Conservation (phyloP, 2,113 vertebrate genomes). For the Nothobranchius furzeri region DNA sequence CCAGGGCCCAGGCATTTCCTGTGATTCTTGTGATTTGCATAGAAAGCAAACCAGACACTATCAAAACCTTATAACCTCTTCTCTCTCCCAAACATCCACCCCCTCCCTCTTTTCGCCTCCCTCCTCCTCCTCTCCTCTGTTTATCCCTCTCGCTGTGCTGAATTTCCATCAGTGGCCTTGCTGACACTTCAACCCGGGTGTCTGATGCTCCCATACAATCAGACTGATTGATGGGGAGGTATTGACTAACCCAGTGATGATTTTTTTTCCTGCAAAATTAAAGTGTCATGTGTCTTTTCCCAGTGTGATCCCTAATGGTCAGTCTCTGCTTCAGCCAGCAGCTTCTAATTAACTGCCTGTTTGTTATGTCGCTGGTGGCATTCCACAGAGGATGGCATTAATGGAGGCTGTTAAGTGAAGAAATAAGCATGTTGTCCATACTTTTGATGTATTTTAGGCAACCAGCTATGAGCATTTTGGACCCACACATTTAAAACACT, state of each 20-base stretch:
- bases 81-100: conserved; percentile 17
- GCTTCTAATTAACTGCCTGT: conserved; percentile 51
- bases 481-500: neutral
- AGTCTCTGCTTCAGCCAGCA: conserved; percentile 40
- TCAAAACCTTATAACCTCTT: conserved; percentile 49
- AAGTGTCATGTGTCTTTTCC: conserved; percentile 10
- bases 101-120: conserved; percentile 22
- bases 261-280: conserved; percentile 2
- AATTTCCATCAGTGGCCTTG: conserved; percentile 59
- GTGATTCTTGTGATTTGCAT: conserved; percentile 82
- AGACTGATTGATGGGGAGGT: conserved; percentile 24
- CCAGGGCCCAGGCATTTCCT: conserved; percentile 78
- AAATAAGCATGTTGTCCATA: conserved; percentile 34
- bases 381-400: conserved; percentile 40
- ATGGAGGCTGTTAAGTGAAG: conserved; percentile 58
- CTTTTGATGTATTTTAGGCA: neutral
- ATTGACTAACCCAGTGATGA: conserved; percentile 21
- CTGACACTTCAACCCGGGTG: conserved; percentile 34
- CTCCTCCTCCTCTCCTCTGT: neutral
- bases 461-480: neutral
- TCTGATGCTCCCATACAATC: conserved; percentile 11
- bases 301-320: conserved; percentile 27
- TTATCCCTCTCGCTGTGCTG: neutral
- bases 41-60: conserved; percentile 72
- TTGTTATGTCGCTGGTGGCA: conserved; percentile 46